Evolutionary conservation across 2,113 vertebrate genomes (phyloP), one percentile per base, ranked within the genome.

Genomic region (Psilopogon haemacephalus): DNA sequence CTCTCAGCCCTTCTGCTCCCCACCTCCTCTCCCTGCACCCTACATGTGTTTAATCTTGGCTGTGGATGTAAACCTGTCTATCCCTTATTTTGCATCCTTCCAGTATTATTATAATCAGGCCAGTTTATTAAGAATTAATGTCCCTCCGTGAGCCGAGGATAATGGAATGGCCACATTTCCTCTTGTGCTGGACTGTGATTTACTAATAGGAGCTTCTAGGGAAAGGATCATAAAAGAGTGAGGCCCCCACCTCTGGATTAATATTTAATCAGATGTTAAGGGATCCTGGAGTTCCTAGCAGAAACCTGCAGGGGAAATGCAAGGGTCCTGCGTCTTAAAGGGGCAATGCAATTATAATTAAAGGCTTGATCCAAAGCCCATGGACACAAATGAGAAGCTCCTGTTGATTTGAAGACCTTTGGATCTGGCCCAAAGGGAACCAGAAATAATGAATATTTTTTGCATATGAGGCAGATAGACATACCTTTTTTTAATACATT

Each of bases 121-220:
- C 71, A 91, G 94, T 95, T 95, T 97, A 97, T 98, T 97, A 98
- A 98, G 97, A 97, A 97, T 98, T 97, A 96, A 97, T 98, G 97
- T 54, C 73, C 86, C 63, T 95, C 90, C 3, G 17, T 96, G 96
- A 94, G 30, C 89, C 85, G 95, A 95, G 91, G 93, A 93, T 96
- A 96, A 98, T 97, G 91, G 95, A 91, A 96, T 95, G 86, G 93
- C 84, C 78, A 70, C 90, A 69, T 97, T 96, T 96, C 87, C 83
- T 92, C 83, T 69, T 68, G 46, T 96, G 89, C 93, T 94, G 77
- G 95, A 90, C 95, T 86, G 68, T 97, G 93, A 97, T 96, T 97
- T 96, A 96, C 91, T 97, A 97, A 97, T 95, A 95, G 94, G 93
- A 86, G 72, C 94, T 97, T 96, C 95, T 68, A 96, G 94, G 94